Conservation (phyloP, 2,888 invertebrate genomes). For the Encarsia formosa region DNA sequence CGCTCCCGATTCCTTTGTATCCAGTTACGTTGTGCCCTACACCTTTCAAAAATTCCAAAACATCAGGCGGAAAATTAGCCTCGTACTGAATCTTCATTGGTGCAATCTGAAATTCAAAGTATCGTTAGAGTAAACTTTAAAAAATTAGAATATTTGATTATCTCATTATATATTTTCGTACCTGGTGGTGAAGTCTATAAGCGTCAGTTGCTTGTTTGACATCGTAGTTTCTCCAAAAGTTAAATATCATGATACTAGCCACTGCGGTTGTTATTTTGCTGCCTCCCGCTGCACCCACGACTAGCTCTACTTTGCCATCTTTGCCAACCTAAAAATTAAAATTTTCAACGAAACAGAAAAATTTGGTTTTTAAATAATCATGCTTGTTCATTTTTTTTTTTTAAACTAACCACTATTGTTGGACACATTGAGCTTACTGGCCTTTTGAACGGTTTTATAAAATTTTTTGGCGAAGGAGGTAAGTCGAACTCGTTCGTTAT, state of each 20-base stretch:
- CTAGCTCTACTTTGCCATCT: slow-evolving; percentile 56
- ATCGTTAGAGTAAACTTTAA: too few species aligned
- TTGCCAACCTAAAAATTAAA: slow-evolving; percentile 41
- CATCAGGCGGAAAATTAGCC: slow-evolving; percentile 33
- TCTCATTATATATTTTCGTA: too few species aligned
- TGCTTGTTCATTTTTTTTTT: not conserved
- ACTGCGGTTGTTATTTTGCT: slow-evolving; percentile 83
- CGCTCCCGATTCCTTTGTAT: slow-evolving; percentile 45
- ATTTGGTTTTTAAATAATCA: not conserved
- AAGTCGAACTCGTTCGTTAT: slow-evolving; percentile 67
- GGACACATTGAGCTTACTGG: slow-evolving; percentile 87
- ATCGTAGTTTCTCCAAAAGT: slow-evolving; percentile 62
- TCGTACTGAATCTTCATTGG: slow-evolving; percentile 45
- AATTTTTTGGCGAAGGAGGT: slow-evolving; percentile 76
- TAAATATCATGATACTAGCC: slow-evolving; percentile 60
- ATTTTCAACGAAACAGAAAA: not conserved
- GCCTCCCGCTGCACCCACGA: slow-evolving; percentile 86
- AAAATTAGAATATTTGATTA: too few species aligned
- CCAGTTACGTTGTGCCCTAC: slow-evolving; percentile 38
- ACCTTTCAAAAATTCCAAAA: slow-evolving; percentile 33
- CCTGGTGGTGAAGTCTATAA: slow-evolving; percentile 81
- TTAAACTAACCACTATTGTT: slow-evolving; percentile 64
- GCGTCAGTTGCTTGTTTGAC: slow-evolving; percentile 66
- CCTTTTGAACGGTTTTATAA: slow-evolving; percentile 73
- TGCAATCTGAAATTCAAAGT: slow-evolving; percentile 38